A percentile compares a stretch with the other conserved stretches of the same genome.
These are phyloP conservation scores for Papilio protenor DNA, from an alignment of 2,888 invertebrate species.

Conservation along the genomic window DNA sequence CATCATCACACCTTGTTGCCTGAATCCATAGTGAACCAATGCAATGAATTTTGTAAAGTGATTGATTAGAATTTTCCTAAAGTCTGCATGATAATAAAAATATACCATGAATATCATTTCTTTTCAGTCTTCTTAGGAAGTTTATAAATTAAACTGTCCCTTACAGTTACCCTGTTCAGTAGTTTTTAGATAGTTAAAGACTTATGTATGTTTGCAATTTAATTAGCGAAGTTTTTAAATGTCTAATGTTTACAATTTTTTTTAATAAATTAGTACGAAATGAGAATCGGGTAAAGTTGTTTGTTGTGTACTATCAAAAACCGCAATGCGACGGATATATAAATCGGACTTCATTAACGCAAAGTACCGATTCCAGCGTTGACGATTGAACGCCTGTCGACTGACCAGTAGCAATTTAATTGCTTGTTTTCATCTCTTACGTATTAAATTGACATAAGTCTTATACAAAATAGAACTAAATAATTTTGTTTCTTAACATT, in stretches of 20 bases:
- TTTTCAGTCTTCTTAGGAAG: too few relatives aligned
- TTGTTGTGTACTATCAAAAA: slow-evolving; percentile 9
- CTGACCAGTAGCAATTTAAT: slow-evolving; percentile 20
- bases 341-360: slow-evolving; percentile 24
- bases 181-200: too few relatives aligned
- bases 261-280: neutral
- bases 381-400: neutral
- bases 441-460: neutral
- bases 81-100: too few relatives aligned
- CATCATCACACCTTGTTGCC: too few relatives aligned
- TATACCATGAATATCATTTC: too few relatives aligned
- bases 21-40: too few relatives aligned
- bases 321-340: slow-evolving; percentile 23
- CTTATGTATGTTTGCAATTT: too few relatives aligned
- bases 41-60: too few relatives aligned
- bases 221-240: neutral
- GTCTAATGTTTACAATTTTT: neutral
- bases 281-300: neutral
- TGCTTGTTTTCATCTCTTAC: neutral
- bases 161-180: too few relatives aligned
- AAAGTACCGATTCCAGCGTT: slow-evolving; percentile 17
- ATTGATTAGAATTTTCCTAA: too few relatives aligned
- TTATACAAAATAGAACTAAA: neutral
- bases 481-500: neutral
- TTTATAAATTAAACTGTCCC: too few relatives aligned